Conservation (phyloP, 2,797 vertebrate species). For the Pogonophryne albipinna region DNA sequence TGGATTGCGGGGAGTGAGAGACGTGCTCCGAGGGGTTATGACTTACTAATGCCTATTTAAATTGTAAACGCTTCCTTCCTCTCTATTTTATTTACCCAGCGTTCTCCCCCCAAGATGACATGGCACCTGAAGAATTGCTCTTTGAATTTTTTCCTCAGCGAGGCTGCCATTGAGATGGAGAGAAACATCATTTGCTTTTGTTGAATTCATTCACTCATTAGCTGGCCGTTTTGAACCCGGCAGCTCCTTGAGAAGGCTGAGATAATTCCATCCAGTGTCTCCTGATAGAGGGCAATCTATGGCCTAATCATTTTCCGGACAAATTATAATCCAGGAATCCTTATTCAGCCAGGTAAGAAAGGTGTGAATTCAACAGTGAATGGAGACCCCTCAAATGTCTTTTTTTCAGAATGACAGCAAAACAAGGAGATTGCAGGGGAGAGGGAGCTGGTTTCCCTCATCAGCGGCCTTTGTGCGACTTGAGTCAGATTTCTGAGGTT, state of each 20-base stretch:
- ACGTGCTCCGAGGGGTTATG: slow-evolving; percentile 71
- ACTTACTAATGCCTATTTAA: slow-evolving; percentile 78
- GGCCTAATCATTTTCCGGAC: slow-evolving; percentile 77
- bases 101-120: slow-evolving; percentile 55
- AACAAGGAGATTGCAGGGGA: slow-evolving; percentile 71
- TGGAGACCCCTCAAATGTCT: slow-evolving; percentile 36
- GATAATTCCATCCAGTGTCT: slow-evolving; percentile 76
- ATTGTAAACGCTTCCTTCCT: slow-evolving; percentile 70
- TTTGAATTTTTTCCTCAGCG: slow-evolving; percentile 48
- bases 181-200: slow-evolving; percentile 79
- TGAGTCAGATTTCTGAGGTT: slow-evolving; percentile 67
- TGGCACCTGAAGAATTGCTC: slow-evolving; percentile 75
- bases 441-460: slow-evolving; percentile 66
- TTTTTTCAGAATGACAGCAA: slow-evolving; percentile 58
- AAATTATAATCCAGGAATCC: slow-evolving; percentile 72
- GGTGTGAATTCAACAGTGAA: slow-evolving; percentile 54
- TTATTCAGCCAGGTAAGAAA: slow-evolving; percentile 57
- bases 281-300: slow-evolving; percentile 77
- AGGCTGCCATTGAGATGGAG: slow-evolving; percentile 53
- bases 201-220: slow-evolving; percentile 84
- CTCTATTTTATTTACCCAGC: slow-evolving; percentile 63
- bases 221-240: slow-evolving; percentile 72
- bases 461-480: slow-evolving; percentile 74
- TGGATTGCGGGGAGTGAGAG: slow-evolving; percentile 53
- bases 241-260: slow-evolving; percentile 68